A percentile compares a stretch with the other conserved stretches of the same genome.
Conservation (phyloP, 2,888 invertebrate genomes). For the Pandemis cinnamomeana region DNA sequence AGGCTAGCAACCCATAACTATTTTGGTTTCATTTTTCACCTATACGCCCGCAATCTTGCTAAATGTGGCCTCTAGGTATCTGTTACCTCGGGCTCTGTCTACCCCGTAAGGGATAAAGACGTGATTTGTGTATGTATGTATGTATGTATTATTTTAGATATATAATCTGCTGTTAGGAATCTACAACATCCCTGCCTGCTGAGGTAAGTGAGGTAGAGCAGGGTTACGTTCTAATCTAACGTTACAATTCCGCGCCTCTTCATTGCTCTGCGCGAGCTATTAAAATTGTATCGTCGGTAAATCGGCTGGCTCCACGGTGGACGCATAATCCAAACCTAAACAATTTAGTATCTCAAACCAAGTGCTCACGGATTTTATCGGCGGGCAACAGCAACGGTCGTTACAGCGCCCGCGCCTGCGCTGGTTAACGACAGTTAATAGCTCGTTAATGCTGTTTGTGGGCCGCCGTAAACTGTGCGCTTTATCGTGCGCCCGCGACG, state of each 20-base stretch:
- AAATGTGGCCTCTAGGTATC: too few relatives aligned
- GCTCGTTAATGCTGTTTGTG: constrained; percentile 52
- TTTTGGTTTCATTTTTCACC: too few relatives aligned
- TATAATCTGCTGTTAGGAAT: too few relatives aligned
- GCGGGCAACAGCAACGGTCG: background rate
- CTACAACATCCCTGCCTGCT: too few relatives aligned
- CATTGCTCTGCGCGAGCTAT: constrained; percentile 3
- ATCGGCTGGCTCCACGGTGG: background rate
- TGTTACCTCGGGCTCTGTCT: too few relatives aligned
- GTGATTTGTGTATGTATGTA: too few relatives aligned
- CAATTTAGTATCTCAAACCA: background rate
- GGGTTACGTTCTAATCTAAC: too few relatives aligned
- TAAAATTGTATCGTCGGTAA: background rate
- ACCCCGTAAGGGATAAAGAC: too few relatives aligned
- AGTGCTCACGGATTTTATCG: constrained; percentile 21
- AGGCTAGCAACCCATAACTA: too few relatives aligned
- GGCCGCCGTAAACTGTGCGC: constrained; percentile 65
- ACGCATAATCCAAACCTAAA: background rate
- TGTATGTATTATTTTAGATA: too few relatives aligned
- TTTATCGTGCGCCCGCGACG: constrained; percentile 63
- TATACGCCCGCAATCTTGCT: too few relatives aligned
- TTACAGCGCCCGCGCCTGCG: constrained; percentile 15
- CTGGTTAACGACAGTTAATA: constrained; percentile 47
- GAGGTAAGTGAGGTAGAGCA: too few relatives aligned
- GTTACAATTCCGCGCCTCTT: background rate